Conservation (phyloP, 2,888 invertebrate genomes). For the Cephus rjabovi region DNA sequence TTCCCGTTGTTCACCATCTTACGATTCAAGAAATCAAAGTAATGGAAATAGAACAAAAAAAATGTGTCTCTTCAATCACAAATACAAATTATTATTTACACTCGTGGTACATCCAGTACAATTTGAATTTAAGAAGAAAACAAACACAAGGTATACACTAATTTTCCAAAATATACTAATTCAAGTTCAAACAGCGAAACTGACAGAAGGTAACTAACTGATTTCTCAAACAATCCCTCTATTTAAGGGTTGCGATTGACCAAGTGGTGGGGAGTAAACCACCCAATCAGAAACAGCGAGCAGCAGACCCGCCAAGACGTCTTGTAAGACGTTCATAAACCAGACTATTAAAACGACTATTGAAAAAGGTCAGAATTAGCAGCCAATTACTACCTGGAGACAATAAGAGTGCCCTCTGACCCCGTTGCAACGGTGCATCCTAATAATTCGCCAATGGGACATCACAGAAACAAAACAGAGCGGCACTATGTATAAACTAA, state of each 20-base stretch:
- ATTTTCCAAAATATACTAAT: not conserved
- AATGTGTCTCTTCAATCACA: not conserved
- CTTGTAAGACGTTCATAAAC: not conserved
- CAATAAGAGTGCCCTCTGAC: not conserved
- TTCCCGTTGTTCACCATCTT: not conserved
- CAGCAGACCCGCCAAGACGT: not conserved
- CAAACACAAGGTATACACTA: not conserved
- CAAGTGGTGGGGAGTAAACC: not conserved
- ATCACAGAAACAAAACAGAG: not conserved
- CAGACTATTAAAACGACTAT: not conserved
- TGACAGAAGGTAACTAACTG: not conserved
- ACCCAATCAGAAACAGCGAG: not conserved
- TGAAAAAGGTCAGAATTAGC: not conserved
- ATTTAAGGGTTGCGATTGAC: not conserved
- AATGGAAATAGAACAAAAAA: not conserved
- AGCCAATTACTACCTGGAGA: not conserved
- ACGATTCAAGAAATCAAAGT: not conserved
- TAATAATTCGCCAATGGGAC: not conserved
- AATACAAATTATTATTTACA: not conserved
- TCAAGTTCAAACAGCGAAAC: not conserved
- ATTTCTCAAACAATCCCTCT: not conserved
- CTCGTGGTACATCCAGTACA: not conserved
- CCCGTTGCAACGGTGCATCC: not conserved
- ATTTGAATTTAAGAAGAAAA: not conserved
- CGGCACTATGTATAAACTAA: not conserved